Evolutionary conservation across 92 coral and sea anemone genomes (phyloP), one percentile per base, ranked within the genome.

Genomic region (Isaurus tuberculatus): DNA sequence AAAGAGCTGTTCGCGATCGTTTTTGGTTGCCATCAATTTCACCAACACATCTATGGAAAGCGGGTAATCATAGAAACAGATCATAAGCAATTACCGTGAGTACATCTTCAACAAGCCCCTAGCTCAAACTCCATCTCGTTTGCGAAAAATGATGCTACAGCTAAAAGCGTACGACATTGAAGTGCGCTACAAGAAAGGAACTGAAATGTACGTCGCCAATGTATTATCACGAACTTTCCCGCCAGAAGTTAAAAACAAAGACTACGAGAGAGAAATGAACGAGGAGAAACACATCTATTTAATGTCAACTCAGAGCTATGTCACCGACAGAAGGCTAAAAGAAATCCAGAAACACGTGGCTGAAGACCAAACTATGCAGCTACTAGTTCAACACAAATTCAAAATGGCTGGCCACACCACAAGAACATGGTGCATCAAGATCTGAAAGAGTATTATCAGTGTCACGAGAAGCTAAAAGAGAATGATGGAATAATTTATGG

Each of bases 191-290:
- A 65, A 75, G 68, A 85, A 44, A n/a, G n/a, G n/a, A n/a, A n/a
- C n/a, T n/a, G n/a, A n/a, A n/a, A n/a, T n/a, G n/a, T n/a, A n/a
- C n/a, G 25, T 88, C 8, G 94, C 89, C 1, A 91, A 91, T 68
- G 87, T 89, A 37, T 79, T 91, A 20, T 91, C 91, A 23, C 44
- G 89, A 19, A 89, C 91, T 23, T 80, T 79, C 75, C 91, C 87
- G 23, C 89, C 94, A 13, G 87, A 88, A 32, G 36, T 79, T 1
- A 30, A 66, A 6, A 63, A 55, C 22, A 91, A 90, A 53, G 68
- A 84, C 8, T 79, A 87, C 9, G 93, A 90, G 49, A 65, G 51
- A 22, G 93, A 81, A 44, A 86, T 86, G 9, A 79, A 75, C 25
- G 66, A 85, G 5, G 88, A 86, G 68, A 86, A 73, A 31, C 90